Conservation (phyloP, 2,797 vertebrate genomes). For the Melanogrammus aeglefinus region DNA sequence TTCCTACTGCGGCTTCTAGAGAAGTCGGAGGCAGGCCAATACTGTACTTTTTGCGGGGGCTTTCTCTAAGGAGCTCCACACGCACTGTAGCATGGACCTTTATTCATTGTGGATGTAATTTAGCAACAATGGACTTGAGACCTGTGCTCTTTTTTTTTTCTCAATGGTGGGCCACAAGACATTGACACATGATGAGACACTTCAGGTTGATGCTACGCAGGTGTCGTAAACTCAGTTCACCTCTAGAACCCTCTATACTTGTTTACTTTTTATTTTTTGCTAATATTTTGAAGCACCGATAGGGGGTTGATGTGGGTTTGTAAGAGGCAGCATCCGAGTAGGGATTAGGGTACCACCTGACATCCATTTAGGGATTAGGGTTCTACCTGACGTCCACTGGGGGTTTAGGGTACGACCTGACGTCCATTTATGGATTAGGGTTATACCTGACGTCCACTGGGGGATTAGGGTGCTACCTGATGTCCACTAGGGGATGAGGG, state of each 20-base stretch:
- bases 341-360: slow-evolving; percentile 1
- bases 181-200: slow-evolving; percentile 41
- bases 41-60: slow-evolving; percentile 59
- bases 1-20: slow-evolving; percentile 52
- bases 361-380: no score
- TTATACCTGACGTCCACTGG: no score
- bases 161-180: slow-evolving; percentile 44
- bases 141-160: slow-evolving; percentile 51
- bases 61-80: slow-evolving; percentile 41
- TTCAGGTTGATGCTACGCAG: slow-evolving; percentile 68
- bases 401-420: no score
- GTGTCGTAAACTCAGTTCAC: slow-evolving; percentile 48
- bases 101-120: slow-evolving; percentile 45
- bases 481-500: no score
- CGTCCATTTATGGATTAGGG: no score
- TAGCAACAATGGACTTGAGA: slow-evolving; percentile 51
- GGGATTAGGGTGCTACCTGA: no score
- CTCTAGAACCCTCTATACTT: slow-evolving; percentile 28
- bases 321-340: slow-evolving; percentile 33
- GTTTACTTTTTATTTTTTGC: slow-evolving; percentile 37
- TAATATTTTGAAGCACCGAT: slow-evolving; percentile 35
- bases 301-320: slow-evolving; percentile 36
- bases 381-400: no score
- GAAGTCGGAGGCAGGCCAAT: slow-evolving; percentile 45
- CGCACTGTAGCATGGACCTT: slow-evolving; percentile 60